These are phyloP conservation scores for Heteropelma amictum DNA, from an alignment of 2,888 invertebrate genomes.

Conservation along the genomic window DNA sequence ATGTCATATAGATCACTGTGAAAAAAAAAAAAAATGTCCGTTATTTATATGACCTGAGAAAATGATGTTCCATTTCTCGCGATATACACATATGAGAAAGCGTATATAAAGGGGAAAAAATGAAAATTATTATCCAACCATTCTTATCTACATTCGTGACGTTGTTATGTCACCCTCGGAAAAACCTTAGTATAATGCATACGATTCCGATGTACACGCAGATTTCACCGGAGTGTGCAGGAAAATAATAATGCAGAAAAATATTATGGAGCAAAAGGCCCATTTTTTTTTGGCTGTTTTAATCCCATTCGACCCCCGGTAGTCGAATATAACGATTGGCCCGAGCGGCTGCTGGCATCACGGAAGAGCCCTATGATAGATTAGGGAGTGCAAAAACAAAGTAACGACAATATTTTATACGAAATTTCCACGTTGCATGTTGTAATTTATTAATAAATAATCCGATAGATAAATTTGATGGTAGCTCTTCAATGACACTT, in stretches of 20 bases:
- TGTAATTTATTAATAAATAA: conserved; percentile 35
- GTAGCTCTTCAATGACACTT: background rate
- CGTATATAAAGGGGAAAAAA: background rate
- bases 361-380: background rate
- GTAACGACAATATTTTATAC: background rate
- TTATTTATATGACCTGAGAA: background rate
- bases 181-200: too few species aligned
- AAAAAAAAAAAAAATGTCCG: too few species aligned
- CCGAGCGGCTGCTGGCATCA: background rate
- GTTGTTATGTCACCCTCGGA: too few species aligned
- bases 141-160: conserved; percentile 18
- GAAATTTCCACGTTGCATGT: background rate
- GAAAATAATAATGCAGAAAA: too few species aligned
- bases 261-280: too few species aligned
- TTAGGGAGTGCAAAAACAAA: background rate
- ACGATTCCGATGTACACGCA: too few species aligned
- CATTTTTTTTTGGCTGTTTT: too few species aligned
- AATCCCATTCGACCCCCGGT: conserved; percentile 24
- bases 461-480: conserved; percentile 8
- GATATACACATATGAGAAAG: background rate
- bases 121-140: conserved; percentile 1
- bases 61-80: background rate
- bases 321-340: background rate
- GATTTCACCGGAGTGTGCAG: too few species aligned
- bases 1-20: background rate